These are phyloP conservation scores for Chloroceryle inda DNA, from an alignment of 2,797 vertebrate species.

Conservation along the genomic window DNA sequence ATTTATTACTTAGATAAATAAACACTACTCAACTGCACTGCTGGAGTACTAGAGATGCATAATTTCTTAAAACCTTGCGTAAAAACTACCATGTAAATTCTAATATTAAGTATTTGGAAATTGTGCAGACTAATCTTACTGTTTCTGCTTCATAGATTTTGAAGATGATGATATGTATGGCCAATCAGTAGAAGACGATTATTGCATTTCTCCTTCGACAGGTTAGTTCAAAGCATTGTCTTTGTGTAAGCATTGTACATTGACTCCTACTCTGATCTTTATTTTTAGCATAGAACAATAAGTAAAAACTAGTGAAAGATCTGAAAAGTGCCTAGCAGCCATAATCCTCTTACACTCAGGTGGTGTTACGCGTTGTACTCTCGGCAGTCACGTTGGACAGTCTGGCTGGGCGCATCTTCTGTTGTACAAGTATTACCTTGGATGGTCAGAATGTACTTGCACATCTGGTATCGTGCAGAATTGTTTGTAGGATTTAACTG, in stretches of 20 bases:
- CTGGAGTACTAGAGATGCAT: background rate
- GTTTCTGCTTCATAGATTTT: slow-evolving; percentile 86
- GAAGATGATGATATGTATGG: slow-evolving; percentile 97
- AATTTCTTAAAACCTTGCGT: background rate
- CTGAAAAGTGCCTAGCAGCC: background rate
- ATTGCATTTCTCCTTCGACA: slow-evolving; percentile 98
- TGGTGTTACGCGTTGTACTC: background rate
- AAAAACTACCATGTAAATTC: background rate
- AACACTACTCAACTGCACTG: background rate
- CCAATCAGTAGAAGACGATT: slow-evolving; percentile 97
- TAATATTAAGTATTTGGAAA: background rate
- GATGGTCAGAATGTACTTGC: background rate
- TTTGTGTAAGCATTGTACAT: background rate
- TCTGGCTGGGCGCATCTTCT: background rate
- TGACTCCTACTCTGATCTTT: background rate
- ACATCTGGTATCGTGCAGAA: background rate
- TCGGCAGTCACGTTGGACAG: background rate
- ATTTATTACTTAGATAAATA: background rate
- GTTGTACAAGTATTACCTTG: accelerated
- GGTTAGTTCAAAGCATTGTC: slow-evolving; percentile 81
- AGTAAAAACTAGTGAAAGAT: background rate
- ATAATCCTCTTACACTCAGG: background rate
- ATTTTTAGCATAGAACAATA: background rate
- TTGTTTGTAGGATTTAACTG: background rate
- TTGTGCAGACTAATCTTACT: background rate